Evolutionary conservation across 1,140 invertebrate species (phyloP).

Genomic region (Acromyrmex heyeri): DNA sequence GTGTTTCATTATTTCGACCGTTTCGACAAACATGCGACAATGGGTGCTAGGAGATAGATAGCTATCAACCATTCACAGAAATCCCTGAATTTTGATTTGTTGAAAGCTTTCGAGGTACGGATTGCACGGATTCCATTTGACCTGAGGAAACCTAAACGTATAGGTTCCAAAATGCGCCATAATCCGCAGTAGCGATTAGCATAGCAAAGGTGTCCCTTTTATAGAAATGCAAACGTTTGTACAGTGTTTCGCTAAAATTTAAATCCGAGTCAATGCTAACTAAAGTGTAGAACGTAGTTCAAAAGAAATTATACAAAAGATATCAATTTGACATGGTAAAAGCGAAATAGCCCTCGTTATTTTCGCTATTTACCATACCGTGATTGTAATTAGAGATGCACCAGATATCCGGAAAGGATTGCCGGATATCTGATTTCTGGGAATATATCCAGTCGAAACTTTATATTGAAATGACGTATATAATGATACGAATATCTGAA

Average conservation of each 20-base stretch:
- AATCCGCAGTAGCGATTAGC: slow-evolving; percentile 5
- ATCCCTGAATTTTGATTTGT: too few relatives aligned
- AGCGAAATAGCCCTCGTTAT: not conserved
- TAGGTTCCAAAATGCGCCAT: not conserved
- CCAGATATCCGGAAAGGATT: too few relatives aligned
- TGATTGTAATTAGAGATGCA: too few relatives aligned
- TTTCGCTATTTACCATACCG: not conserved
- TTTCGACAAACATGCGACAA: too few relatives aligned
- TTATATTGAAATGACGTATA: too few relatives aligned
- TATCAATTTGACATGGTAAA: not conserved
- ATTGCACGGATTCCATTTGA: not conserved
- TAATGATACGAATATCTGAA: too few relatives aligned
- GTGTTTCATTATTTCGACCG: too few relatives aligned
- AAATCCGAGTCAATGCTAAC: not conserved
- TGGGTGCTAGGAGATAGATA: too few relatives aligned
- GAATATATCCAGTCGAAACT: too few relatives aligned
- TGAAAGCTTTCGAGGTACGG: not conserved
- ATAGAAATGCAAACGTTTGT: not conserved
- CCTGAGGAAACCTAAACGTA: not conserved
- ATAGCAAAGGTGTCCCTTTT: not conserved
- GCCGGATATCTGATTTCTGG: too few relatives aligned
- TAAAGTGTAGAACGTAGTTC: not conserved
- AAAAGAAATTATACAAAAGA: not conserved
- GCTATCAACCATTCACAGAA: too few relatives aligned
- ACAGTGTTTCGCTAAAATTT: not conserved